phyloP scores from a whole-genome alignment of 2,888 invertebrate genomes.

The Tanytarsus gracilentus region DNA sequence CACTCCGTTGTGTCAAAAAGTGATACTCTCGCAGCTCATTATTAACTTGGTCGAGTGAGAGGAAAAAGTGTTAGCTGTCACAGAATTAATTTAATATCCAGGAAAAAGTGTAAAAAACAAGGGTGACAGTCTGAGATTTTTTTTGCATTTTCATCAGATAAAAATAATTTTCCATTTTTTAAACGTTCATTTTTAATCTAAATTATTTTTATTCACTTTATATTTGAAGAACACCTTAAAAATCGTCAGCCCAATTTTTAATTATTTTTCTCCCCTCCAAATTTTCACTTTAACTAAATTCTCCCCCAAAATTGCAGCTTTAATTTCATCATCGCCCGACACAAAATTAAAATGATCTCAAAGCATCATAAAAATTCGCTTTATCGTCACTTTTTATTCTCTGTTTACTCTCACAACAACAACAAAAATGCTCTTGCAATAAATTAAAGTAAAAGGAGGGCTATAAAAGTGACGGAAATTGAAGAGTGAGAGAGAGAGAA shows the following conservation, averaged over 20 bases:
- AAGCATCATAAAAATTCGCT: no score
- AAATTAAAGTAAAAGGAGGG: neutral
- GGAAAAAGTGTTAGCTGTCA: neutral
- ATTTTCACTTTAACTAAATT: no score
- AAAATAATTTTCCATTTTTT: neutral
- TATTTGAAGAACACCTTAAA: no score
- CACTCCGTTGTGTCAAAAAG: neutral
- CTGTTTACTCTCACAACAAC: neutral
- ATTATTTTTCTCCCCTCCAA: no score
- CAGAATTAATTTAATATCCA: constrained; percentile 5
- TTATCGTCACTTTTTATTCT: neutral
- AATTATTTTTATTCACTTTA: no score
- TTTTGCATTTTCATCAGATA: no score
- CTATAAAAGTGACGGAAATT: neutral
- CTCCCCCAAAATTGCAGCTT: no score
- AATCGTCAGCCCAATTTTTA: no score
- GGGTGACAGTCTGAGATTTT: neutral
- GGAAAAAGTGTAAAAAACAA: neutral
- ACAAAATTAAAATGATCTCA: no score
- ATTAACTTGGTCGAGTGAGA: constrained; percentile 21
- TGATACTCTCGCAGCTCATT: constrained; percentile 27
- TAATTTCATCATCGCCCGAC: no score
- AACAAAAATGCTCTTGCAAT: no score
- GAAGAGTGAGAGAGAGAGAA: neutral
- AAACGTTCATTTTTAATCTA: no score